Base-by-base conservation (phyloP, 2,113 vertebrate species). In the Lepidothrix coronata region DNA sequence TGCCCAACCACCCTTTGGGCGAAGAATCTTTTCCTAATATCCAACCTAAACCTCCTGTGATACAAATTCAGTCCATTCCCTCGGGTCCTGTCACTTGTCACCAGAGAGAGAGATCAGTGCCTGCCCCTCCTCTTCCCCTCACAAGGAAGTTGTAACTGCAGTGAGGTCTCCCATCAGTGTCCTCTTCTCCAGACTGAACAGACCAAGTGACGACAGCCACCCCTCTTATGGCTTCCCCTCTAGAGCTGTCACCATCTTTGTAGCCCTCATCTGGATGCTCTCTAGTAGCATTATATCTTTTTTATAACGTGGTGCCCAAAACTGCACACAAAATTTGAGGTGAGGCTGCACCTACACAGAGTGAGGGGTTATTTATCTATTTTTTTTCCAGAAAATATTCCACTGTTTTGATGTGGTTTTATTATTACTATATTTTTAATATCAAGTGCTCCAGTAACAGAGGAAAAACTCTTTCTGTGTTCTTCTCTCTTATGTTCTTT, bases 321-420 rank as follows among this genome's bases (percentile, higher is more conserved):
- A 46, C 19, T n/a, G 12, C 30, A 67, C 20, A 41, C 24, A 58
- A 43, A 30, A 16, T 16, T 66, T 1, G 0, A 57, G 15, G n/a
- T 0, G 4, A 66, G 4, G 5, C 15, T 58, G 30, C 12, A n/a
- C 28, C 5, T 37, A 37, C 3, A 28, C 37, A 12, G 35, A 28
- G 15, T 30, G 48, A 16, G 18, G 8, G 3, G 17, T 55, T 66
- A n/a, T 24, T 57, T 74, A n/a, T 65, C 28, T 66, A 31, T 5
- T 8, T 59, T 61, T 77, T 74, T 52, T 62, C 18, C 59, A 28
- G 16, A 62, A 84, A 62, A 67, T 20, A 23, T 70, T 81, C 22
- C 5, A 20, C 13, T 79, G 2, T 59, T 71, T 48, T 71, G 71
- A 10, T 51, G 11, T 16, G 6, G 1, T 51, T 85, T 85, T 87